These are phyloP conservation scores for Melipona quadrifasciata DNA, from an alignment of 1,140 invertebrate genomes.

Conservation along the genomic window DNA sequence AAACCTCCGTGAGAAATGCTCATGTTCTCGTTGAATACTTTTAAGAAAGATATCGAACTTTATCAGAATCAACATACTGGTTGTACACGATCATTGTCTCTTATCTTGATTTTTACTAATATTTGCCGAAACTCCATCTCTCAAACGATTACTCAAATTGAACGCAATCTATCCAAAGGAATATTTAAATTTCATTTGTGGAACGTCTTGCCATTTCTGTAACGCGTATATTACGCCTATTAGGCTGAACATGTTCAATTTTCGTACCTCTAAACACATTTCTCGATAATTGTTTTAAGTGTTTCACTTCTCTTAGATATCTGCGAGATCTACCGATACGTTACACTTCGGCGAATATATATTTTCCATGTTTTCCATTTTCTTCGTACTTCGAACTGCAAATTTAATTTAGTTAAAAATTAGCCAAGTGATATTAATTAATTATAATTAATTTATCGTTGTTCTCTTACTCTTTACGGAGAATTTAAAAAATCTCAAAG, in stretches of 20 bases:
- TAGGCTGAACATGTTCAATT: too few relatives aligned
- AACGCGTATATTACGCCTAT: neutral
- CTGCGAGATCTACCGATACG: neutral
- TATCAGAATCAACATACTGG: neutral
- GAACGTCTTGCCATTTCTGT: neutral
- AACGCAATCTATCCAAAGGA: neutral
- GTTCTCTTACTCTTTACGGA: too few relatives aligned
- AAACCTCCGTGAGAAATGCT: neutral
- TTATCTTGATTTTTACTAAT: neutral
- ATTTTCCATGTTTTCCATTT: slow-evolving; percentile 8
- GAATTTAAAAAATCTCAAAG: neutral
- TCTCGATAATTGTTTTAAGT: too few relatives aligned
- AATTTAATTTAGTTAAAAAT: neutral
- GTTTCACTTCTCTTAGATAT: neutral
- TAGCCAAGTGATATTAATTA: too few relatives aligned
- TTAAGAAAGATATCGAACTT: neutral
- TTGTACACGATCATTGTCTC: neutral
- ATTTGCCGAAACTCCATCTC: neutral
- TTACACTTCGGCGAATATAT: neutral
- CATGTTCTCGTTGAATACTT: neutral
- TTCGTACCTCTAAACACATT: neutral
- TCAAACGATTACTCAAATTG: neutral
- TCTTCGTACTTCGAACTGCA: neutral
- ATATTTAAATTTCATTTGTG: neutral
- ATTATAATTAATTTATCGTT: too few relatives aligned